Evolutionary conservation across 1,140 invertebrate species (phyloP).

Genomic region (Potamilus streckersoni): DNA sequence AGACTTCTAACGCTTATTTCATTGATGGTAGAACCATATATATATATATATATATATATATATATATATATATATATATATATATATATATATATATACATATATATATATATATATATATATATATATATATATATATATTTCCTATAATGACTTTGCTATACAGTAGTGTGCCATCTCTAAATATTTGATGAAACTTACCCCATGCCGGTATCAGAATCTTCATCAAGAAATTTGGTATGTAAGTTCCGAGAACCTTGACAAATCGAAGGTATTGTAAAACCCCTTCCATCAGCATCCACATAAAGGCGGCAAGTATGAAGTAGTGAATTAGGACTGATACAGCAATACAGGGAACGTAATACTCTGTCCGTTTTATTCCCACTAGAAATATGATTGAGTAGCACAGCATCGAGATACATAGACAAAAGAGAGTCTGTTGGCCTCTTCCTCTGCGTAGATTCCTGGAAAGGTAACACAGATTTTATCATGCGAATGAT

Average conservation of each 20-base stretch:
- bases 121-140: too few relatives aligned
- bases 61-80: too few relatives aligned
- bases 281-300: slow-evolving; percentile 70
- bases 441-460: slow-evolving; percentile 54
- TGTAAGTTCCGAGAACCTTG: slow-evolving; percentile 67
- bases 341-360: slow-evolving; percentile 57
- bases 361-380: slow-evolving; percentile 41
- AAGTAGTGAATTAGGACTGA: slow-evolving; percentile 69
- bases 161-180: too few relatives aligned
- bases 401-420: slow-evolving; percentile 51
- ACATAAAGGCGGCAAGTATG: slow-evolving; percentile 68
- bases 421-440: slow-evolving; percentile 57
- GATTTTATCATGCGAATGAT: not conserved
- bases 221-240: slow-evolving; percentile 65
- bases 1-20: too few relatives aligned
- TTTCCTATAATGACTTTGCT: too few relatives aligned
- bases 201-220: slow-evolving; percentile 67
- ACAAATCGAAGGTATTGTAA: slow-evolving; percentile 70
- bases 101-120: too few relatives aligned
- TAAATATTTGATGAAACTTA: slow-evolving; percentile 36
- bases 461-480: slow-evolving; percentile 36
- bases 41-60: too few relatives aligned
- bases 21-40: too few relatives aligned
- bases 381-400: slow-evolving; percentile 59
- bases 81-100: too few relatives aligned